phyloP scores from a whole-genome alignment of 2,888 invertebrate genomes.

The Catonia carolina region DNA sequence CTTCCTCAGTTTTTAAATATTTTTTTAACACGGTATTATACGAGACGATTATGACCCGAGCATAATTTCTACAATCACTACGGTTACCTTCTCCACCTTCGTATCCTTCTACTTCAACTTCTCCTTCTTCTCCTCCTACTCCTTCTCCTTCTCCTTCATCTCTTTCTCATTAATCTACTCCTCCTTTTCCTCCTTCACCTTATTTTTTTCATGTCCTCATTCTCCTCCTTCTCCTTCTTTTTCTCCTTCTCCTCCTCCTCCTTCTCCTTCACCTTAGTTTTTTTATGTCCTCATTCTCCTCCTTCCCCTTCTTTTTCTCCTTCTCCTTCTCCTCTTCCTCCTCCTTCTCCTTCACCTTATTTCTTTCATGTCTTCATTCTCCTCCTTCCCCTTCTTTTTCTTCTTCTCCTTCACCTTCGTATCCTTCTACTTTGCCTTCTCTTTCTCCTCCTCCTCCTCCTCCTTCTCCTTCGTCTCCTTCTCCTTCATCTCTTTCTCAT shows the following conservation, averaged over 20 bases:
- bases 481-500: too few relatives aligned
- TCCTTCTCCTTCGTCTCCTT: too few relatives aligned
- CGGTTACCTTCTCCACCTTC: not conserved
- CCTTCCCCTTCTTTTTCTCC: not conserved
- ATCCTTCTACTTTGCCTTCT: not conserved
- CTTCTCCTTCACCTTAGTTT: not conserved
- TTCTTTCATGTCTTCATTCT: not conserved
- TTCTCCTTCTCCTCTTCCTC: not conserved
- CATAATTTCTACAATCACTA: not conserved
- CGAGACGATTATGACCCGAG: too few relatives aligned
- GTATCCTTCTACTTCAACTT: not conserved
- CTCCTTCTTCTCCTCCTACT: too few relatives aligned
- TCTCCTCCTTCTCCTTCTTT: not conserved
- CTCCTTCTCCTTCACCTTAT: not conserved
- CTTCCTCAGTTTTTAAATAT: too few relatives aligned
- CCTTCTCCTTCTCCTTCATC: not conserved
- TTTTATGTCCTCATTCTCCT: not conserved
- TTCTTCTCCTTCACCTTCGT: too few relatives aligned
- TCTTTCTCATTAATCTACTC: constrained; percentile 4
- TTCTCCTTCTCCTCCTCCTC: not conserved
- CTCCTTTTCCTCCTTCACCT: not conserved
- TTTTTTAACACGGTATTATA: too few relatives aligned
- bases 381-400: not conserved
- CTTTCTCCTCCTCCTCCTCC: not conserved
- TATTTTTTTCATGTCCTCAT: not conserved